Percentiles rank a stretch among this genome's conserved stretches.
Evolutionary conservation across 2,113 vertebrate species (phyloP).

Genomic region (Pedionomus torquatus): DNA sequence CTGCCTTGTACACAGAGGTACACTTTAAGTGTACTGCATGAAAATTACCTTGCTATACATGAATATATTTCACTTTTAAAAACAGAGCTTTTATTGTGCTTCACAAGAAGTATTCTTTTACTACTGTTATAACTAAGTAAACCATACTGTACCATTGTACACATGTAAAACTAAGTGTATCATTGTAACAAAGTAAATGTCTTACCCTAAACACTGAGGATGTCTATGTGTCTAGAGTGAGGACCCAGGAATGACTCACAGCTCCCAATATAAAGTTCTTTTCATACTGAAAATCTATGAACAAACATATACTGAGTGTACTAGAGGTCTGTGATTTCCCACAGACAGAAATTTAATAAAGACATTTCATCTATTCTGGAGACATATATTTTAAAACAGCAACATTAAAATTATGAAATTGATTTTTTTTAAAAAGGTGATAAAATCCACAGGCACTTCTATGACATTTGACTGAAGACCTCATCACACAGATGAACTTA

Average conservation of each 20-base stretch:
- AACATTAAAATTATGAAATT: not conserved
- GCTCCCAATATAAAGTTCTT: not conserved
- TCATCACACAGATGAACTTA: not conserved
- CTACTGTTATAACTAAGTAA: not conserved
- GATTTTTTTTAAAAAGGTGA: not conserved
- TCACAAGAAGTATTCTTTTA: not conserved
- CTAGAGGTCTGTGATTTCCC: not conserved
- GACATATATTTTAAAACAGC: not conserved
- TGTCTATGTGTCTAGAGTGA: not conserved
- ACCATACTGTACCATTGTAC: too few species aligned
- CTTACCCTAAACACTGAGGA: not conserved
- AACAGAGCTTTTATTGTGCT: not conserved
- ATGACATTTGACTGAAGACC: not conserved
- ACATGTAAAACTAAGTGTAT: too few species aligned
- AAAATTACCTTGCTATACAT: not conserved
- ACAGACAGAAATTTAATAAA: not conserved
- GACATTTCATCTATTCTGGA: not conserved
- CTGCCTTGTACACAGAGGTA: not conserved
- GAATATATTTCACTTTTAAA: not conserved
- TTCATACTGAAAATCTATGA: not conserved
- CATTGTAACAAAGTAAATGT: too few species aligned
- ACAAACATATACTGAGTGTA: not conserved
- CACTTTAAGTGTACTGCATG: rapidly evolving
- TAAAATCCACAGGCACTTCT: not conserved
- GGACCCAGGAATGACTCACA: not conserved